Conservation (phyloP, 2,797 vertebrate genomes). For the Serranus cabrilla region DNA sequence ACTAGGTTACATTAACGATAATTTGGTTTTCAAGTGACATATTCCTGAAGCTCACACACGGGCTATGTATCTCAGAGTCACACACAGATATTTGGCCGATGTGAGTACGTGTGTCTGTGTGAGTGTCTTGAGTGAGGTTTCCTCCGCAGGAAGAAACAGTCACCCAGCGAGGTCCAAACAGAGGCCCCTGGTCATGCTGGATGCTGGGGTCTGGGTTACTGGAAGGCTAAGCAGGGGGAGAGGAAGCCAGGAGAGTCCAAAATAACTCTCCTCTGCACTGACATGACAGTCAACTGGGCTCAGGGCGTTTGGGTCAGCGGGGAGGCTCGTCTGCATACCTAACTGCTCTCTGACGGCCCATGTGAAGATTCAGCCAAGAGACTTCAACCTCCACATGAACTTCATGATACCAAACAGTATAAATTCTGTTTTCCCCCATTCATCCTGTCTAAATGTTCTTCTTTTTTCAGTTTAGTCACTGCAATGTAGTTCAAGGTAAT, state of each 20-base stretch:
- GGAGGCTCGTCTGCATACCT: slow-evolving; percentile 25
- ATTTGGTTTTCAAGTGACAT: not conserved
- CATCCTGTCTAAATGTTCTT: not conserved
- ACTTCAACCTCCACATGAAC: not conserved
- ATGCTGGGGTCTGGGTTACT: slow-evolving; percentile 81
- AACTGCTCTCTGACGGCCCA: slow-evolving; percentile 1
- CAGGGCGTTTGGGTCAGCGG: slow-evolving; percentile 50
- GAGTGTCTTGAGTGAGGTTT: slow-evolving; percentile 76
- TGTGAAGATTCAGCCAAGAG: not conserved
- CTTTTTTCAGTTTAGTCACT: not conserved
- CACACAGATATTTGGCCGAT: slow-evolving; percentile 23
- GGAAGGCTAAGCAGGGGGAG: slow-evolving; percentile 74
- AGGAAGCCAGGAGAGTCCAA: slow-evolving; percentile 71
- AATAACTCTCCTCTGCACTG: slow-evolving; percentile 75
- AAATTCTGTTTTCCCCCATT: not conserved
- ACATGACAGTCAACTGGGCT: slow-evolving; percentile 65
- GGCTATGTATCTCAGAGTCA: slow-evolving; percentile 9
- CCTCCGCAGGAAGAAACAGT: slow-evolving; percentile 86
- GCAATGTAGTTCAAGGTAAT: not conserved
- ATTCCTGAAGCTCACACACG: not conserved
- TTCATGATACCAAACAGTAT: not conserved
- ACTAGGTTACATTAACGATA: not conserved
- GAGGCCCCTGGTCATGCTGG: slow-evolving; percentile 72
- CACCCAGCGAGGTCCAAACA: slow-evolving; percentile 81
- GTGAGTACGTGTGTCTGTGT: slow-evolving; percentile 60